These are phyloP conservation scores for Cynopterus brachyotis DNA, from an alignment of 2,113 vertebrate species.

Conservation along the genomic window DNA sequence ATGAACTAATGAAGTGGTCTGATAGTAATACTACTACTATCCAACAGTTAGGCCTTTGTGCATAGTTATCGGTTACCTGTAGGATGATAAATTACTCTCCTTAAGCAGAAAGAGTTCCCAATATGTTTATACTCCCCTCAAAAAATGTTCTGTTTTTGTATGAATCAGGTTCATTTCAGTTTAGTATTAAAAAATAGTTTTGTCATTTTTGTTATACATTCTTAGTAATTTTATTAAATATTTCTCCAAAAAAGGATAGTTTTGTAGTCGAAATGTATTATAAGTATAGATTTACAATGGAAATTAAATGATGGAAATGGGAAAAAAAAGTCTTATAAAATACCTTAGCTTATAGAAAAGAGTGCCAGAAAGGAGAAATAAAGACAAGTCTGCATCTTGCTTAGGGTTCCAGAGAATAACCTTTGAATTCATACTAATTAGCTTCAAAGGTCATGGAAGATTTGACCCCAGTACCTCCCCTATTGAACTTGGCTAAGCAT, in stretches of 20 bases:
- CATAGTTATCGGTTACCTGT: neutral
- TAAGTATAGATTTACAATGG: neutral
- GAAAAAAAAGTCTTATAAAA: neutral
- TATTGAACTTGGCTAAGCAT: slow-evolving; percentile 27
- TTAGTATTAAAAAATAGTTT: neutral
- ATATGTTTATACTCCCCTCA: neutral
- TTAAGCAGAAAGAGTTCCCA: neutral
- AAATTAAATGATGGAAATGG: neutral
- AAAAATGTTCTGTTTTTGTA: neutral
- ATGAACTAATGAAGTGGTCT: neutral
- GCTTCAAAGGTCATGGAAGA: slow-evolving; percentile 53
- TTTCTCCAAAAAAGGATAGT: too few species aligned
- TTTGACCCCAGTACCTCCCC: slow-evolving; percentile 41
- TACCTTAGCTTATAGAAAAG: neutral
- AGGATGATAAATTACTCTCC: neutral
- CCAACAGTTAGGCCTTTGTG: neutral
- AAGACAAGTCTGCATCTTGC: slow-evolving; percentile 41
- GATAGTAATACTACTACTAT: neutral
- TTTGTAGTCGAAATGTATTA: neutral
- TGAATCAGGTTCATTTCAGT: neutral
- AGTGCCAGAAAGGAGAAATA: neutral
- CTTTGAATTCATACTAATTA: slow-evolving; percentile 63
- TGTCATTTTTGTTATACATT: too few species aligned
- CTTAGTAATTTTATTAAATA: too few species aligned
- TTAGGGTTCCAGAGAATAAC: slow-evolving; percentile 50